Conservation (phyloP, 1,140 invertebrate genomes). For the Hetaerina americana region DNA sequence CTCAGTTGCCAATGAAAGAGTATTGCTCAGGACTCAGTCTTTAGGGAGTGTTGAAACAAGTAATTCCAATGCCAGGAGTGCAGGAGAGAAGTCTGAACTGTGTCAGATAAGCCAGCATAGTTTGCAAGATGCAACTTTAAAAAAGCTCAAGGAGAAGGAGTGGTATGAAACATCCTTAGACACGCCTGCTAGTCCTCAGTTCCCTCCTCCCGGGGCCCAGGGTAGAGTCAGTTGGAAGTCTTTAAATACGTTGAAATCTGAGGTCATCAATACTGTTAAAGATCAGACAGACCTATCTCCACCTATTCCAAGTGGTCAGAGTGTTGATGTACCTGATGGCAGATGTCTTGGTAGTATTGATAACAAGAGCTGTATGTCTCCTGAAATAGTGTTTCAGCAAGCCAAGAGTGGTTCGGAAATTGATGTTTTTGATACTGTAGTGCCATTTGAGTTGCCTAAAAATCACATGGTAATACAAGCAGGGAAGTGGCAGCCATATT, state of each 20-base stretch:
- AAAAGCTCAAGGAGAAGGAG: slow-evolving; percentile 40
- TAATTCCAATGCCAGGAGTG: neutral
- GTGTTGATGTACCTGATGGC: neutral
- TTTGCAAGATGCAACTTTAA: neutral
- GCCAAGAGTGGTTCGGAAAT: slow-evolving; percentile 12
- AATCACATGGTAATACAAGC: slow-evolving; percentile 73
- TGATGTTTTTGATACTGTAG: slow-evolving; percentile 24
- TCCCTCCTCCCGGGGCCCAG: slow-evolving; percentile 8
- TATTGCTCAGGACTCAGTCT: slow-evolving; percentile 40
- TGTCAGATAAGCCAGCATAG: neutral
- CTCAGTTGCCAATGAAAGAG: slow-evolving; percentile 14
- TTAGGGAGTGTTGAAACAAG: slow-evolving; percentile 41
- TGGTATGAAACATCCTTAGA: slow-evolving; percentile 63
- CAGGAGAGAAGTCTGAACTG: neutral
- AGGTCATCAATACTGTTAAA: neutral
- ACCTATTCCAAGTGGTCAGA: neutral
- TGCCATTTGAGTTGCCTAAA: slow-evolving; percentile 57
- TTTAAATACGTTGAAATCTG: neutral
- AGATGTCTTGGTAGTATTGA: neutral
- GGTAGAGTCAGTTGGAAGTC: slow-evolving; percentile 16
- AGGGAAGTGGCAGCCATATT: slow-evolving; percentile 79
- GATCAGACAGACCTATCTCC: neutral
- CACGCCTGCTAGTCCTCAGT: slow-evolving; percentile 32
- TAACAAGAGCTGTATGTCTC: neutral
- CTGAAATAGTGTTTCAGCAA: neutral